Evolutionary conservation across 2,888 invertebrate species (phyloP), one percentile per base, ranked within the genome.

Genomic region (Protophormia terraenovae): DNA sequence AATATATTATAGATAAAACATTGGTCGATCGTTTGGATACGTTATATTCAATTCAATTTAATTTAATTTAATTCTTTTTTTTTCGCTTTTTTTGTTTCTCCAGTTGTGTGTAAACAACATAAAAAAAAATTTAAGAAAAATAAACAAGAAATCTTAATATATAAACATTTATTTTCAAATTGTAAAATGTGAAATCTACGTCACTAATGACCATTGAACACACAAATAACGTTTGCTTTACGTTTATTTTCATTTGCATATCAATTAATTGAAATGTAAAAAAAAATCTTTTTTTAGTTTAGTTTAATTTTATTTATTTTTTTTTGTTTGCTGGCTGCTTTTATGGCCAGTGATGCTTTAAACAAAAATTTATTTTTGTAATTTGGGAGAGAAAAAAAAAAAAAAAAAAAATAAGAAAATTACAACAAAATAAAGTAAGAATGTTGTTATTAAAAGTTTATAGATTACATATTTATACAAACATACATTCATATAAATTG

Each of bases 161-260:
- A 53, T 69, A 79, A 79, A 62, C 69, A 53, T 80, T 79, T 66
- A 64, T 71, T 76, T 80, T 66, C 19, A 50, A 75, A 58, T 41
- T 53, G 60, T 58, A 69, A 83, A 78, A 75, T 71, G 32, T 41
- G 41, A 83, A 78, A 83, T 72, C 50, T 78, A 80, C 84, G 84
- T 84, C 84, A 84, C 71, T 71, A 64, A 75, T 84, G 64, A 50
- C 75, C 75, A 84, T 84, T 84, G 80, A 84, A 66, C 64, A 53
- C 45, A 83, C 69, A 53, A 53, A 53, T 35, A 82, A 29, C 41
- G 14, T 67, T 66, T 64, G 1, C 22, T 38, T 55, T 8, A 38
- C 10, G n/a, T 27, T 32, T 77, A 45, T 69, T 45, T 55, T 47
- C 82, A 38, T 78, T 83, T 67, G 47, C 45, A 67, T 72, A 77